phyloP scores from a whole-genome alignment of 1,140 invertebrate genomes.

The Aphelinus certus region DNA sequence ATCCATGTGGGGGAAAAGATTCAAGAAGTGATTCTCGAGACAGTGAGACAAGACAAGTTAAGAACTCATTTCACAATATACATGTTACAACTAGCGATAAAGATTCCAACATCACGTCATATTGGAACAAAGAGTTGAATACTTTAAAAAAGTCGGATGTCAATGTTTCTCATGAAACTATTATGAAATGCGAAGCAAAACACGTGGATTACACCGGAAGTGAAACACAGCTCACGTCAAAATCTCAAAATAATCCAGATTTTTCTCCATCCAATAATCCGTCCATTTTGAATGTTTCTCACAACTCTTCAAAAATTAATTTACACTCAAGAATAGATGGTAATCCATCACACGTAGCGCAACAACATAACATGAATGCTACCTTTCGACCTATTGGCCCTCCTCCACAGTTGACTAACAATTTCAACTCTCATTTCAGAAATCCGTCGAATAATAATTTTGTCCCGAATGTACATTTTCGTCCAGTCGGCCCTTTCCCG shows the following conservation, averaged over 20 bases:
- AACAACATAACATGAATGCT: slow-evolving; percentile 44
- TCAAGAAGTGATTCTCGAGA: slow-evolving; percentile 48
- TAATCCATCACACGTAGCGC: slow-evolving; percentile 49
- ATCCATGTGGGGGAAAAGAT: slow-evolving; percentile 22
- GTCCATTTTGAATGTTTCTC: slow-evolving; percentile 1
- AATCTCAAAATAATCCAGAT: no score
- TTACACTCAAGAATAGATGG: slow-evolving; percentile 47
- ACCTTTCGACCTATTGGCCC: slow-evolving; percentile 22
- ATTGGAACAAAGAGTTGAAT: slow-evolving; percentile 40
- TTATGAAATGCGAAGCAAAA: no score
- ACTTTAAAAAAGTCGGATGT: no score
- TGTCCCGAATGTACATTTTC: slow-evolving; percentile 55
- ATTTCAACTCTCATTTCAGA: slow-evolving; percentile 46
- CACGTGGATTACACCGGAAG: no score
- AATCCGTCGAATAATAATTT: slow-evolving; percentile 51
- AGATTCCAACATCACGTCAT: slow-evolving; percentile 51
- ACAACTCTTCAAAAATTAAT: slow-evolving; percentile 16
- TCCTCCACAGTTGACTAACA: slow-evolving; percentile 25
- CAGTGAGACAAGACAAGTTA: slow-evolving; percentile 49
- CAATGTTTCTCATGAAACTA: no score
- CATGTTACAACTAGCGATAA: slow-evolving; percentile 46
- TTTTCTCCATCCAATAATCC: no score
- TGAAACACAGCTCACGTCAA: background rate
- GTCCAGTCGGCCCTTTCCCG: slow-evolving; percentile 55
- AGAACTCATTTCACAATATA: slow-evolving; percentile 37